Conservation (phyloP, 2,113 vertebrate genomes). For the Elanus axillaris region DNA sequence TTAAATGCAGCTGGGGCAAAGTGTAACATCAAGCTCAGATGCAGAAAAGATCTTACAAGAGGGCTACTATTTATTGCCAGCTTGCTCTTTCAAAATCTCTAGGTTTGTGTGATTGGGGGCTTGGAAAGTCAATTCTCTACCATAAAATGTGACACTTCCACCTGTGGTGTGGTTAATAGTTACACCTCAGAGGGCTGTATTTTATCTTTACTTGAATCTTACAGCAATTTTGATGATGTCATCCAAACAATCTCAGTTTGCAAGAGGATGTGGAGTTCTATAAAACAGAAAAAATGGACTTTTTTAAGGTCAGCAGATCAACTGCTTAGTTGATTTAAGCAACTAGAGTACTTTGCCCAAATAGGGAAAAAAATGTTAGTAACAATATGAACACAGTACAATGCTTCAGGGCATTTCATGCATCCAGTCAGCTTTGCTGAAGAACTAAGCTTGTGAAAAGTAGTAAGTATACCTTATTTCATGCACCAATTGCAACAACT, state of each 20-base stretch:
- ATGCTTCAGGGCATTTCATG: background rate
- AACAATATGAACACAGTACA: background rate
- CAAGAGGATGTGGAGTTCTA: background rate
- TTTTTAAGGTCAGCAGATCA: background rate
- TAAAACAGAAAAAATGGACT: background rate
- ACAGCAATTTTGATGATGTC: background rate
- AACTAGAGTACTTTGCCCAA: background rate
- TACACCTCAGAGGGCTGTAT: background rate
- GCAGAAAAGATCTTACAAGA: background rate
- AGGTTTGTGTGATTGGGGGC: background rate
- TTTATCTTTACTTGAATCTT: background rate
- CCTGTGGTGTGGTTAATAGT: background rate
- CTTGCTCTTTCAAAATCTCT: background rate
- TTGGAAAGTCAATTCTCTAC: background rate
- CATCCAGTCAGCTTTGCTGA: background rate
- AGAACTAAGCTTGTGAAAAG: background rate
- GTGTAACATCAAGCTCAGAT: background rate
- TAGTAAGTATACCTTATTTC: background rate
- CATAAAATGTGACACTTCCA: background rate
- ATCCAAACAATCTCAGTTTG: background rate
- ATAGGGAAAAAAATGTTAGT: background rate
- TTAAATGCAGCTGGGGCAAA: background rate
- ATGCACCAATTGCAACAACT: background rate
- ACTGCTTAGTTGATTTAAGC: background rate
- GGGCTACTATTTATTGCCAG: background rate